These are phyloP conservation scores for Monochamus alternatus DNA, from an alignment of 2,888 invertebrate species.

Conservation along the genomic window DNA sequence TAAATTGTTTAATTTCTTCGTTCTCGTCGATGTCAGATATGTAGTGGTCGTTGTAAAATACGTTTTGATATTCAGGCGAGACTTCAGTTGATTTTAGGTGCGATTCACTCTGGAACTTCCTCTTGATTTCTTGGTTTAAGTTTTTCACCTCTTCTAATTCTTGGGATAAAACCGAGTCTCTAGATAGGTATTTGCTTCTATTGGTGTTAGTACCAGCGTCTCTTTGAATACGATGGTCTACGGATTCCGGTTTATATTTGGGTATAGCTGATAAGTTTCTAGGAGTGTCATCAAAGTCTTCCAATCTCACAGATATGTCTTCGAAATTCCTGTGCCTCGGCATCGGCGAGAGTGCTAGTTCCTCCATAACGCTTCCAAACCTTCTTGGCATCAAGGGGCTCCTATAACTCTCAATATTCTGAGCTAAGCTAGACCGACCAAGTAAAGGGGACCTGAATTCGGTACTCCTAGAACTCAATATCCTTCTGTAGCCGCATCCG, in stretches of 20 bases:
- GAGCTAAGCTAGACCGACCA: slow-evolving; percentile 45
- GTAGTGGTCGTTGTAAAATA: slow-evolving; percentile 68
- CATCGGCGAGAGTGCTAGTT: slow-evolving; percentile 58
- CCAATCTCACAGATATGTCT: slow-evolving; percentile 52
- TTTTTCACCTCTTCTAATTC: slow-evolving; percentile 67
- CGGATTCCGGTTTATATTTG: not conserved
- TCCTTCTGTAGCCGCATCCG: slow-evolving; percentile 64
- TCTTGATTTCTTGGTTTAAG: slow-evolving; percentile 61
- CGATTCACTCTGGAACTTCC: slow-evolving; percentile 55
- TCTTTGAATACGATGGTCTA: not conserved
- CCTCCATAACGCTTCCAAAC: slow-evolving; percentile 46
- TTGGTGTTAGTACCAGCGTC: slow-evolving; percentile 4
- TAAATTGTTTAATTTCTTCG: slow-evolving; percentile 67
- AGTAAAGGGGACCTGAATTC: slow-evolving; percentile 60
- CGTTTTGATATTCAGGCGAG: slow-evolving; percentile 61
- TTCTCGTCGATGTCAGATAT: slow-evolving; percentile 70
- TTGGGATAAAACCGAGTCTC: slow-evolving; percentile 63
- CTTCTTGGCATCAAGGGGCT: slow-evolving; percentile 37
- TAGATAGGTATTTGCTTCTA: slow-evolving; percentile 64
- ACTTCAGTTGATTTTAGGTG: slow-evolving; percentile 40
- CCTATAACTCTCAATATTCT: slow-evolving; percentile 36
- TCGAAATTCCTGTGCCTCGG: slow-evolving; percentile 61
- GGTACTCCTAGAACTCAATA: slow-evolving; percentile 63
- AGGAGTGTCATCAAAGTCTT: slow-evolving; percentile 50
- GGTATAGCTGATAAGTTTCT: slow-evolving; percentile 16